A percentile compares a stretch with the other conserved stretches of the same genome.
These are phyloP conservation scores for Aethes cnicana DNA, from an alignment of 2,888 invertebrate genomes.

Conservation along the genomic window DNA sequence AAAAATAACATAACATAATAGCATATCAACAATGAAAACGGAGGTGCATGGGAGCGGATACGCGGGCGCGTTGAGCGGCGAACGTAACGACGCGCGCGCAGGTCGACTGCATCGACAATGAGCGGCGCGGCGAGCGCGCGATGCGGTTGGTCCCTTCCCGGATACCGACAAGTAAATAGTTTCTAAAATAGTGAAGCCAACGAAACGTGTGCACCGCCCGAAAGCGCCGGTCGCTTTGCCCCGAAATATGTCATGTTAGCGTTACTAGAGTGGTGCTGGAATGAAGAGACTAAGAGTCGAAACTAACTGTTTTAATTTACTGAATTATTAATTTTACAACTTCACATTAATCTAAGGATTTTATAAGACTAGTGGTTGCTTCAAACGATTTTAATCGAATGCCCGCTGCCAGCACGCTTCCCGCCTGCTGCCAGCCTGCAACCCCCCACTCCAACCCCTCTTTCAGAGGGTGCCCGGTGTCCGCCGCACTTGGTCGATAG, in stretches of 20 bases:
- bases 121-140: constrained; percentile 65
- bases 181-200: constrained; percentile 81
- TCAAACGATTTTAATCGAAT: too few relatives aligned
- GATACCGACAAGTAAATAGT: constrained; percentile 77
- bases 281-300: too few relatives aligned
- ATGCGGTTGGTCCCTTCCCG: constrained; percentile 78
- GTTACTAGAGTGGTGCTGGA: too few relatives aligned
- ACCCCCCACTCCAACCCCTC: too few relatives aligned
- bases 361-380: too few relatives aligned
- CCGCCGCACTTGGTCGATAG: too few relatives aligned
- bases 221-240: constrained; percentile 78
- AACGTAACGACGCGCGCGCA: constrained; percentile 75
- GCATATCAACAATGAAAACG: constrained; percentile 63
- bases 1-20: constrained; percentile 51
- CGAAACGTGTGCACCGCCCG: constrained; percentile 79
- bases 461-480: too few relatives aligned
- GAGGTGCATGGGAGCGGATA: constrained; percentile 65
- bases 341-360: too few relatives aligned
- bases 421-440: too few relatives aligned
- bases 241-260: constrained; percentile 73
- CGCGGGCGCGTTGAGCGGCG: constrained; percentile 75
- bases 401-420: too few relatives aligned
- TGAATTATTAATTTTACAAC: too few relatives aligned
- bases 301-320: too few relatives aligned
- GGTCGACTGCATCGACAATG: constrained; percentile 78